Conservation (phyloP, 2,797 vertebrate genomes). For the Pelochelys cantorii region DNA sequence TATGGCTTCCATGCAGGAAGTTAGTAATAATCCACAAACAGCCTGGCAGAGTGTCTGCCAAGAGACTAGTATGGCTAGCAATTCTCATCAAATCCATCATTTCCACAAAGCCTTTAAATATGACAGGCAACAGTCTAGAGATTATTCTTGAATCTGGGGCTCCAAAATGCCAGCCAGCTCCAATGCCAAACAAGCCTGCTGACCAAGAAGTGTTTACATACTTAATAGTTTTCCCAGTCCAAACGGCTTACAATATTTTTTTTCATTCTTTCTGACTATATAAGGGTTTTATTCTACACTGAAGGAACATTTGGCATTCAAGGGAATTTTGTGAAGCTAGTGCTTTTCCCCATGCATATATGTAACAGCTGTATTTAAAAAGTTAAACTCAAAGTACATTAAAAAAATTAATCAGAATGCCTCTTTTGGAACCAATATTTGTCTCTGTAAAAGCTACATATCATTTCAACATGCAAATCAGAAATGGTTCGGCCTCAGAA, state of each 20-base stretch:
- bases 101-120: rapidly evolving
- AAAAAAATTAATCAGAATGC: neutral
- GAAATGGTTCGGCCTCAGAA: neutral
- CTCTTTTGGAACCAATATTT: neutral
- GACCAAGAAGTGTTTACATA: rapidly evolving
- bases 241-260: neutral
- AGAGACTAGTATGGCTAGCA: neutral
- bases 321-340: constrained; percentile 11
- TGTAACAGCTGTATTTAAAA: neutral
- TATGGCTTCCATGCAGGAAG: neutral
- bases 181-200: neutral
- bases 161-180: neutral
- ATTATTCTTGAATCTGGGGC: neutral
- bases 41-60: neutral
- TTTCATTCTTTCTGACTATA: neutral
- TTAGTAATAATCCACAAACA: neutral
- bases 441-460: neutral
- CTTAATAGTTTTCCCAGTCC: neutral
- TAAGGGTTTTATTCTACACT: neutral
- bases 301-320: neutral
- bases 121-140: rapidly evolving
- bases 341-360: constrained; percentile 1
- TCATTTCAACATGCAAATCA: neutral
- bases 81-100: neutral
- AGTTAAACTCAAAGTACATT: neutral